Conservation (phyloP, 2,888 invertebrate genomes). For the Bellardia bayeri region DNA sequence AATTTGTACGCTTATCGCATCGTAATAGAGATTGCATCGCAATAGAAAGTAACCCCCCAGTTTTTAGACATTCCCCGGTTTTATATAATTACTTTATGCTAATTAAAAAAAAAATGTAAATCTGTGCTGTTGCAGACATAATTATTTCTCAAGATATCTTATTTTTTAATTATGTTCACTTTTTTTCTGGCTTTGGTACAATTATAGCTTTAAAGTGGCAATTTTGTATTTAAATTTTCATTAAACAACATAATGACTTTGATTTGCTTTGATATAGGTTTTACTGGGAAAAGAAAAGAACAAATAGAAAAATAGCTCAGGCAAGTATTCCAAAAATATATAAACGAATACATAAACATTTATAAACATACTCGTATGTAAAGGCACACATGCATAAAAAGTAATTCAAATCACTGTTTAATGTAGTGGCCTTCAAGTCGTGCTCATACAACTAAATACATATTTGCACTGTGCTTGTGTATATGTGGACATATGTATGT, state of each 20-base stretch:
- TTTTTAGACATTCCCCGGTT: too few species aligned
- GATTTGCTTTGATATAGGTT: neutral
- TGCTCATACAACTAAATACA: neutral
- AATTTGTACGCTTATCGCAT: too few species aligned
- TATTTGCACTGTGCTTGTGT: neutral
- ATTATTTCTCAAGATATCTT: neutral
- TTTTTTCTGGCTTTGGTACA: neutral
- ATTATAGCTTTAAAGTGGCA: neutral
- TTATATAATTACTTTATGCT: too few species aligned
- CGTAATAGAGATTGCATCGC: too few species aligned
- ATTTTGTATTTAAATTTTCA: neutral
- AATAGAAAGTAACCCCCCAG: too few species aligned
- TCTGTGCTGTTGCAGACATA: neutral
- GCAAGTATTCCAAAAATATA: slow-evolving; percentile 29
- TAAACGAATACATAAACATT: neutral
- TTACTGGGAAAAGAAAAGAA: neutral
- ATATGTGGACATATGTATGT: too few species aligned
- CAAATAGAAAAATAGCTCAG: neutral
- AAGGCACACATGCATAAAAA: neutral
- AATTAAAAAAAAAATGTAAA: too few species aligned
- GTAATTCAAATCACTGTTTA: slow-evolving; percentile 19
- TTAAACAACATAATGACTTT: neutral
- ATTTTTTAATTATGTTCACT: neutral
- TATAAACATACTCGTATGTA: neutral
- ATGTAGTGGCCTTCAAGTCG: slow-evolving; percentile 38